Evolutionary conservation across 2,888 invertebrate genomes (phyloP).

Genomic region (Mythimna lalbum): DNA sequence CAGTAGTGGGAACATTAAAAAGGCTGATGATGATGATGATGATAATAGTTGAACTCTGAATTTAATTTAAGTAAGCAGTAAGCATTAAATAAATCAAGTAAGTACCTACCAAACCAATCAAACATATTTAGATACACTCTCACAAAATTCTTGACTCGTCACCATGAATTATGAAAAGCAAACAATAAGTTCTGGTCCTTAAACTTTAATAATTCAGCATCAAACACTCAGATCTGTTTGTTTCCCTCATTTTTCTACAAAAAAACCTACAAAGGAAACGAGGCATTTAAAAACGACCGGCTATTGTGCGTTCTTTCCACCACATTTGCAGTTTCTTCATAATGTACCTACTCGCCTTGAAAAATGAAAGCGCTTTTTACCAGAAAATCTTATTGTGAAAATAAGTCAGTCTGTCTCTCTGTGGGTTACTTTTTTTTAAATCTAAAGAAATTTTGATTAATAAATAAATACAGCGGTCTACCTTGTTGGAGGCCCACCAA

Average conservation of each 20-base stretch:
- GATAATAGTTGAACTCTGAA: no score
- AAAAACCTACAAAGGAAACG: slow-evolving; percentile 56
- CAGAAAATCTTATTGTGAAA: slow-evolving; percentile 57
- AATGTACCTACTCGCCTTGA: slow-evolving; percentile 80
- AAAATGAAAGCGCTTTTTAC: slow-evolving; percentile 74
- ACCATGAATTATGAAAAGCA: background rate
- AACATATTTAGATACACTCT: background rate
- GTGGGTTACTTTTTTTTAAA: background rate
- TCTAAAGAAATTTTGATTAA: background rate
- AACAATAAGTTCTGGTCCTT: slow-evolving; percentile 29
- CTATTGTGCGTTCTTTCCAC: slow-evolving; percentile 74
- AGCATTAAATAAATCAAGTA: background rate
- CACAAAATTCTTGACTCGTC: background rate
- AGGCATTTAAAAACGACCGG: slow-evolving; percentile 65
- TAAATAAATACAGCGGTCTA: no score
- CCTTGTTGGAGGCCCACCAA: no score
- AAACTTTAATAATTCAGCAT: slow-evolving; percentile 35
- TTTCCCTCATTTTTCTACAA: slow-evolving; percentile 44
- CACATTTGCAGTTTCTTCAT: slow-evolving; percentile 80
- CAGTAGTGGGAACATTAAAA: no score
- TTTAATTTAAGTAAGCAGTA: no score
- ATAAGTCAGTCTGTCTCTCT: background rate
- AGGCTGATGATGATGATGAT: no score
- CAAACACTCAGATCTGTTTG: slow-evolving; percentile 50
- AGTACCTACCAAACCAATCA: background rate